phyloP scores from a whole-genome alignment of 1,140 invertebrate genomes.

The Theocolax elegans region DNA sequence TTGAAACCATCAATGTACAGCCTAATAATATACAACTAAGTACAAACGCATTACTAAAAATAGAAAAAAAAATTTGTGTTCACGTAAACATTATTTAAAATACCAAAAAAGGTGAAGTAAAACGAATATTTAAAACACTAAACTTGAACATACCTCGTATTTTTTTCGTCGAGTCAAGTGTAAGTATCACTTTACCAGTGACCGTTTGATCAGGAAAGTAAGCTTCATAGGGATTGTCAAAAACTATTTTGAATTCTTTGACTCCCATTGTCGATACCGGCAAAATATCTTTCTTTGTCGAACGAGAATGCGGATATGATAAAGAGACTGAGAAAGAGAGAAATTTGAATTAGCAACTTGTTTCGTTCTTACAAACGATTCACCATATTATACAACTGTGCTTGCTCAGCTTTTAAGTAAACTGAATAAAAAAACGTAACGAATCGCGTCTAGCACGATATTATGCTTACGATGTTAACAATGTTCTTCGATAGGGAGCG shows the following conservation, averaged over 20 bases:
- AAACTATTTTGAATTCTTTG: slow-evolving; percentile 62
- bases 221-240: slow-evolving; percentile 63
- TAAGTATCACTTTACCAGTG: slow-evolving; percentile 61
- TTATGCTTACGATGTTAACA: too few relatives aligned
- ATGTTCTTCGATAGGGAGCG: too few relatives aligned
- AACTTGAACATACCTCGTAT: slow-evolving; percentile 58
- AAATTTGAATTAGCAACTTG: slow-evolving; percentile 17
- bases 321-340: not conserved
- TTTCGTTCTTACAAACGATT: slow-evolving; percentile 15
- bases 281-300: not conserved
- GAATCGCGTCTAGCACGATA: too few relatives aligned
- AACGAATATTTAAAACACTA: too few relatives aligned
- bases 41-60: slow-evolving; percentile 19
- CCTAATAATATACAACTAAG: slow-evolving; percentile 12
- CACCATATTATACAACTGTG: too few relatives aligned
- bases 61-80: not conserved
- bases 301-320: not conserved
- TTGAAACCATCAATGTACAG: slow-evolving; percentile 2
- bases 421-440: too few relatives aligned
- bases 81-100: not conserved
- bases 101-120: not conserved
- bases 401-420: too few relatives aligned
- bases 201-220: slow-evolving; percentile 67
- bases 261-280: slow-evolving; percentile 60
- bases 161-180: slow-evolving; percentile 62